Conservation (phyloP, 2,797 vertebrate species). For the Gila robusta region DNA sequence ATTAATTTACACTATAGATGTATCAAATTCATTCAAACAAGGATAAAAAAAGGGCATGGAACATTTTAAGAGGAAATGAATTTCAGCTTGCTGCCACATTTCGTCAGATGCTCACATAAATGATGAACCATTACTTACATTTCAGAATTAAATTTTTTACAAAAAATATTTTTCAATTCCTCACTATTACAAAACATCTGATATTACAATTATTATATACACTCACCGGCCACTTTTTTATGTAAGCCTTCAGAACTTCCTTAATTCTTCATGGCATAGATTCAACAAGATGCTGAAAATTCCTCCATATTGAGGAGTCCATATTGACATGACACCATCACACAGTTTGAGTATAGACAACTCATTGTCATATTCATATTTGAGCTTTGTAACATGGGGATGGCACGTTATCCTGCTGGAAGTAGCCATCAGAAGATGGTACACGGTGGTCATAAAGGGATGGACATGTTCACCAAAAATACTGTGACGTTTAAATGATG, state of each 20-base stretch:
- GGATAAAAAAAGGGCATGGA: not conserved
- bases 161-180: not conserved
- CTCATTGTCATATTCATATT: too few relatives aligned
- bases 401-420: conserved; percentile 45
- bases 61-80: not conserved
- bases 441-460: not conserved
- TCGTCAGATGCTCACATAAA: not conserved
- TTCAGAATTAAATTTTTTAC: not conserved
- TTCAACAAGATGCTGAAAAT: too few relatives aligned
- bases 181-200: not conserved
- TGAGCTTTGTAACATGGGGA: too few relatives aligned
- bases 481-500: too few relatives aligned
- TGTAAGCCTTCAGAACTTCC: too few relatives aligned
- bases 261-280: too few relatives aligned
- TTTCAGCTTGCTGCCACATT: not conserved
- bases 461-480: not conserved
- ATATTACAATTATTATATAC: not conserved
- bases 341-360: too few relatives aligned
- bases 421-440: conserved; percentile 50
- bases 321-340: too few relatives aligned
- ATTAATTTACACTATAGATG: not conserved
- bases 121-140: not conserved
- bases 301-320: too few relatives aligned
- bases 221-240: too few relatives aligned
- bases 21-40: not conserved